Base-by-base conservation (phyloP, 2,888 invertebrate species). In the Erpobdella octoculata region DNA sequence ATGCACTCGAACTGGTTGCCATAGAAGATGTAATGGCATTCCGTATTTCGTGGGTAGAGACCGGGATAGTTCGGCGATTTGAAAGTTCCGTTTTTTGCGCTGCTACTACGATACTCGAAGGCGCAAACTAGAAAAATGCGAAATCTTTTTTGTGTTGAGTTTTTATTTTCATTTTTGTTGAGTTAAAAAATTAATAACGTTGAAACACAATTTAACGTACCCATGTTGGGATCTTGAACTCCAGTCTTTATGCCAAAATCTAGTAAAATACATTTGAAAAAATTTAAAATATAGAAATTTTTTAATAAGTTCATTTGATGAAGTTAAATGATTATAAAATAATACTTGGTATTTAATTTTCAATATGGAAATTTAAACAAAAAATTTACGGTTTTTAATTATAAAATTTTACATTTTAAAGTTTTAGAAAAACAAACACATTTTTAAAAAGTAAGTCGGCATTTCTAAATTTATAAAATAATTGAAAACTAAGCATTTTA, bases 21-120 rank as follows among this genome's bases (percentile, higher is more conserved):
- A 80, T 89, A 89, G 84, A 95, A 95, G 81, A 93, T 91, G 84
- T 92, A 94, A 79, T 90, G 89, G 84, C 94, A 95, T 78, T 89
- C 88, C 71, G 90, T 88, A 79, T 89, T 88, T 35, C 89, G 85
- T 64, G 91, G 90, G 84, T 92, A 93, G 64, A 89, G 88, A 73
- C 88, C 87, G 18, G 90, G 91, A 83, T 90, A 92, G 80, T 90
- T 89, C 21, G 91, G 92, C 70, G 92, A 91, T 62, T 89, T 88
- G 78, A 94, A 88, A 37, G 89, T 89, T 36, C 94, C 94, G 53
- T 75, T 77, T 21, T 74, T 69, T 48, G 76, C 73, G 12, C 73
- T 69, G 65, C 74, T 72, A 73, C 81, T 81, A n/a, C 75, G 73
- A 77, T 78, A 81, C 71, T 74, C 76, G 77, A 95, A 96, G 76